phyloP scores from a whole-genome alignment of 2,888 invertebrate genomes.

The Archips xylosteana region DNA sequence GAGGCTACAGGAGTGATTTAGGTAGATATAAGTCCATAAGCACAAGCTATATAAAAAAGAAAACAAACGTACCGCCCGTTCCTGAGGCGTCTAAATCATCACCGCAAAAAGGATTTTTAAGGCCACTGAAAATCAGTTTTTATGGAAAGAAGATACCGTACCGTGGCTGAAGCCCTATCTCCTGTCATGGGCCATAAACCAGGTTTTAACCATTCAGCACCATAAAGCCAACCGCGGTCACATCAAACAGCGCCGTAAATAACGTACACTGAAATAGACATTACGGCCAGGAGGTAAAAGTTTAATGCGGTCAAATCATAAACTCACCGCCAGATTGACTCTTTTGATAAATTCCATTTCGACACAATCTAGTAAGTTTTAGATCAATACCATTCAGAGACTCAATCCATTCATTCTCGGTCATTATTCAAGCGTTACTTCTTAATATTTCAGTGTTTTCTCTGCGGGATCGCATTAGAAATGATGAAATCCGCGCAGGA shows the following conservation, averaged over 20 bases:
- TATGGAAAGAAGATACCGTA: conserved; percentile 27
- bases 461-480: no score
- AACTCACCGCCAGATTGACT: conserved; percentile 28
- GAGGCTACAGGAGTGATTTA: no score
- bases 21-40: not conserved
- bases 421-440: no score
- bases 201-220: conserved; percentile 42
- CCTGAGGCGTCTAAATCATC: not conserved
- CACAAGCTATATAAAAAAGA: not conserved
- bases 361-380: no score
- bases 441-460: no score
- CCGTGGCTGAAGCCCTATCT: conserved; percentile 35
- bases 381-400: no score
- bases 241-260: conserved; percentile 39
- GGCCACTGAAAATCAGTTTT: conserved; percentile 27
- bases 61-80: not conserved
- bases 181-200: conserved; percentile 35
- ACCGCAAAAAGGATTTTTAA: conserved; percentile 22
- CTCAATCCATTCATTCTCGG: no score
- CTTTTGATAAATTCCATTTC: conserved; percentile 6
- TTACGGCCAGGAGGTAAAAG: conserved; percentile 39
- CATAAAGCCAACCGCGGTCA: conserved; percentile 37
- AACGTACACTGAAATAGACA: conserved; percentile 40
- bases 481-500: no score
- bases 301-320: conserved; percentile 38